Percentiles rank a stretch among this genome's conserved stretches.
phyloP scores from a whole-genome alignment of 2,888 invertebrate species.

The Folsomia manolachei region DNA sequence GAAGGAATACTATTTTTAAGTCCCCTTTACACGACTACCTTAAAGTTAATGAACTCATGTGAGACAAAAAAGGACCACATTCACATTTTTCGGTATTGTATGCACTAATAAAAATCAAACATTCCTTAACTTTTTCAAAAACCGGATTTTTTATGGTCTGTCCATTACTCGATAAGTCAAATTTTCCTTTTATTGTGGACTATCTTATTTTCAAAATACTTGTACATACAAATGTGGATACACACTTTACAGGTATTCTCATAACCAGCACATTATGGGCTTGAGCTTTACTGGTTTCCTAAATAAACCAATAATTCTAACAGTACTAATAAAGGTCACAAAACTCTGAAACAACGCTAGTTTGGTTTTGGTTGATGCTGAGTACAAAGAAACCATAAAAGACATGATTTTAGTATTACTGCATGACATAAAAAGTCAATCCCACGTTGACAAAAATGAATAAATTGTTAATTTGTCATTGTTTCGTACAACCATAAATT shows the following conservation, averaged over 20 bases:
- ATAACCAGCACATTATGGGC: too few relatives aligned
- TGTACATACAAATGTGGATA: too few relatives aligned
- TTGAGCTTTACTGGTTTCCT: too few relatives aligned
- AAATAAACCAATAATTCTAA: too few relatives aligned
- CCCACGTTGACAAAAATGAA: not conserved
- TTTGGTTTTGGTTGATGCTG: too few relatives aligned
- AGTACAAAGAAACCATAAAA: too few relatives aligned
- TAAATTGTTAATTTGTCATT: not conserved
- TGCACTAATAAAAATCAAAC: not conserved
- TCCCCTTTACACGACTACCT: too few relatives aligned
- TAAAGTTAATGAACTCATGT: constrained; percentile 10
- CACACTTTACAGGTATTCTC: too few relatives aligned
- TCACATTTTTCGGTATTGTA: constrained; percentile 12
- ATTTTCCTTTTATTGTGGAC: not conserved
- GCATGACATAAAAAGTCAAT: not conserved
- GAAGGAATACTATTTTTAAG: not conserved
- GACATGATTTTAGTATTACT: too few relatives aligned
- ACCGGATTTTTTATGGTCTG: constrained; percentile 5
- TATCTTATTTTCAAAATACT: not conserved
- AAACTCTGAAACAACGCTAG: too few relatives aligned
- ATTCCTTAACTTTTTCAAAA: not conserved
- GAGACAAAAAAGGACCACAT: not conserved
- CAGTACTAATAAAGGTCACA: too few relatives aligned
- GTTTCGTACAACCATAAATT: not conserved
- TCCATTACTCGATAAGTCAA: constrained; percentile 8